These are phyloP conservation scores for Sarcophilus harrisii DNA, from an alignment of 2,797 vertebrate genomes.

Conservation along the genomic window DNA sequence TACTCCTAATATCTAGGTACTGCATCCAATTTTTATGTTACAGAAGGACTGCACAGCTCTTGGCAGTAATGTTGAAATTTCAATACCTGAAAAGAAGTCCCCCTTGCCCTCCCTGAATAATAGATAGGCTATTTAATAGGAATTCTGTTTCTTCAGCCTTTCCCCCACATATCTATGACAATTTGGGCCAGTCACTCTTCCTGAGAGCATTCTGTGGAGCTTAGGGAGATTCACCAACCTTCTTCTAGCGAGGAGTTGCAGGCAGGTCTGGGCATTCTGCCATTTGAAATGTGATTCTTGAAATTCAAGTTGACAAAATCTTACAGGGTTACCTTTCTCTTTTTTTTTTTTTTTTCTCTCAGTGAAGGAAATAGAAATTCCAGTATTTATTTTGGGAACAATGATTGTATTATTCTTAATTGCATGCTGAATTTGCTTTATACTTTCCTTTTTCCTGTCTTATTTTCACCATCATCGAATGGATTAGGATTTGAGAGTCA, in stretches of 20 bases:
- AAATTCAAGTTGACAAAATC: slow-evolving; percentile 70
- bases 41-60: neutral
- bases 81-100: neutral
- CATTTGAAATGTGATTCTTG: slow-evolving; percentile 64
- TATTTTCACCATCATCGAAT: neutral
- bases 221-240: slow-evolving; percentile 51
- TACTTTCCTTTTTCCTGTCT: neutral
- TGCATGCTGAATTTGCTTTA: slow-evolving; percentile 3
- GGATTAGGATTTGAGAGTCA: slow-evolving; percentile 24
- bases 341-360: slow-evolving; percentile 19
- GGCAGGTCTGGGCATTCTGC: slow-evolving; percentile 53
- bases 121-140: slow-evolving; percentile 48
- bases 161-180: slow-evolving; percentile 69
- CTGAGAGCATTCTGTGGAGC: slow-evolving; percentile 61
- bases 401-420: slow-evolving; percentile 18
- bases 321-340: slow-evolving; percentile 67
- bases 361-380: slow-evolving; percentile 25
- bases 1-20: neutral
- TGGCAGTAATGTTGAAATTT: neutral
- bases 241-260: slow-evolving; percentile 48
- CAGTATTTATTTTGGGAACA: slow-evolving; percentile 49
- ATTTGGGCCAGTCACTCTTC: slow-evolving; percentile 63
- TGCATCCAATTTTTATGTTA: neutral
- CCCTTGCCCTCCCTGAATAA: neutral
- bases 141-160: slow-evolving; percentile 57